Base-by-base conservation (phyloP, 2,888 invertebrate species). In the Adelognathus sp. region DNA sequence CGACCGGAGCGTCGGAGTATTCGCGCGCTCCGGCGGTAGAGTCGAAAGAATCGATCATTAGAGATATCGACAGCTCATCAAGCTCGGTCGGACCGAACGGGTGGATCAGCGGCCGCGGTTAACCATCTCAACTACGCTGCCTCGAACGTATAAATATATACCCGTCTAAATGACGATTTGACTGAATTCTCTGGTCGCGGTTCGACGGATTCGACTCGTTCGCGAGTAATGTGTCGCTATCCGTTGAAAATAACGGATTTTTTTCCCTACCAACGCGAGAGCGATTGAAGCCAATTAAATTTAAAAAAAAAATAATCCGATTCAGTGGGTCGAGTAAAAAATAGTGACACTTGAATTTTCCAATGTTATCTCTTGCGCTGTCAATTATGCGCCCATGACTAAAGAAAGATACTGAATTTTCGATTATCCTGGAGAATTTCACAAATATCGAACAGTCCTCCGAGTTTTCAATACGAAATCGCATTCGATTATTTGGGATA, bases 41-140 rank as follows among this genome's bases (percentile, higher is more conserved):
- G 14, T 60, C 39, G 74, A 74, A 79, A 74, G 78, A 79, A 74
- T 79, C 78, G 78, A 74, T 74, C 74, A 79, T 79, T 79, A 79
- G 74, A 71, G 70, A 74, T 79, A 79, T 79, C 78, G 74, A 79
- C 78, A 79, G 70, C 70, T 74, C 78, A 74, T 79, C 74, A 79
- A 54, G 73, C 64, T 73, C 58, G 64, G 64, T 44, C 60, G 44
- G 70, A 73, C 52, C 58, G 29, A 46, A 9, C 33, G 14, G 36
- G 46, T 69, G 41, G 63, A 56, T 58, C 64, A 58, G 63, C 24
- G 63, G 16, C 46, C 41, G 66, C 44, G 78, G 78, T 79, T 66
- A 74, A 74, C 78, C 74, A 54, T 70, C 74, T 44, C 78, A 52
- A 71, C 60, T 69, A 7, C 54, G 54, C 46, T 50, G 24, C 41